A percentile compares a stretch with the other conserved stretches of the same genome.
Evolutionary conservation across 2,113 vertebrate genomes (phyloP).

Genomic region (Elachura formosa): DNA sequence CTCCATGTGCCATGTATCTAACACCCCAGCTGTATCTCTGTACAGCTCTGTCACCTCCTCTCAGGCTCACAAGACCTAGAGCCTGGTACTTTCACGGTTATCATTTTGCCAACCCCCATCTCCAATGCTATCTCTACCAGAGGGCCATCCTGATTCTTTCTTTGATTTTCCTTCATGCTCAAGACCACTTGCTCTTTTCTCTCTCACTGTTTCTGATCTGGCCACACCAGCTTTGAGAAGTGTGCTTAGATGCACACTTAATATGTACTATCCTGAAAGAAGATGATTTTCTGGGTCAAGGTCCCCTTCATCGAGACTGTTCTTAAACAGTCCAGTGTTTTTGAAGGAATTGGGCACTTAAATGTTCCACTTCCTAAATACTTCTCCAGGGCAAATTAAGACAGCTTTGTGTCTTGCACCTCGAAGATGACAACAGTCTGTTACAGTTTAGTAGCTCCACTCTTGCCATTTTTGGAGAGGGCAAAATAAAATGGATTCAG

Average conservation of each 20-base stretch:
- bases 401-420: not conserved
- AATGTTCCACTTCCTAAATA: not conserved
- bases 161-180: not conserved
- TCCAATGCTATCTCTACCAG: not conserved
- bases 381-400: not conserved
- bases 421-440: not conserved
- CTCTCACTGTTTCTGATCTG: not conserved
- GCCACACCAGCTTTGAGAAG: not conserved
- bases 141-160: not conserved
- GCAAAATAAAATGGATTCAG: not conserved
- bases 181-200: not conserved
- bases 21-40: conserved; percentile 49
- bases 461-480: not conserved
- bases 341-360: not conserved
- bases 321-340: not conserved
- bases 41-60: conserved; percentile 36
- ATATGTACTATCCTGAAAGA: not conserved
- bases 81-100: not conserved
- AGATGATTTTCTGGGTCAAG: not conserved
- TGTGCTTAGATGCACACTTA: not conserved
- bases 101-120: not conserved
- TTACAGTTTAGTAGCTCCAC: not conserved
- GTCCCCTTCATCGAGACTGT: not conserved
- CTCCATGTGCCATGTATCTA: not conserved
- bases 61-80: conserved; percentile 39